Evolutionary conservation across 2,797 vertebrate genomes (phyloP), one percentile per base, ranked within the genome.

Genomic region (Sciaenops ocellatus): DNA sequence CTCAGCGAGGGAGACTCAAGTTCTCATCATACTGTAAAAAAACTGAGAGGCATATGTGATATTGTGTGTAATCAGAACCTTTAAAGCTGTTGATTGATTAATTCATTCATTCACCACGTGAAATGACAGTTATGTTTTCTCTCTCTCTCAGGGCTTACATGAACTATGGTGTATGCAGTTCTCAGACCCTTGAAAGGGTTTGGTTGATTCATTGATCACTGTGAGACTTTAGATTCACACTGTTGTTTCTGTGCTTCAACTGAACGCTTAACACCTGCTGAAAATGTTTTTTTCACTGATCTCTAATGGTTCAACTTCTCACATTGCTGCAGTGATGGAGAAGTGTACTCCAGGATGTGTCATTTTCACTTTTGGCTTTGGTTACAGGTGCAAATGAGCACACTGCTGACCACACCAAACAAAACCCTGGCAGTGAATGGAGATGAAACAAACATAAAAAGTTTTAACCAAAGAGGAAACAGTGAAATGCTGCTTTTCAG

Each of bases 11-110:
- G 13, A 15, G 28, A 47, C 16, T 44, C 38, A n/a, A 38, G 17
- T 79, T 69, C 60, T 60, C 57, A 24, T 48, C 17, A 30, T 30
- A 70, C 41, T 52, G 13, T 69, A 46, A 69, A 78, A 65, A 70
- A 22, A 47, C 34, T 47, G 22, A 34, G 20, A 34, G 12, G 26
- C 24, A 28, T 7, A 10, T 6, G 18, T 16, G 10, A 62, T 22
- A 16, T 15, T 2, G 3, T 46, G 26, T 52, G 6, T 57, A 59
- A 44, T 57, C 16, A 44, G 30, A 17, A 22, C 41, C 10, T 46
- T 51, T 75, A 59, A 51, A 69, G 9, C 24, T 52, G 26, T 30
- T 26, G 8, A 67, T 4, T 28, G 10, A 38, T 57, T 65, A 0
- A 20, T 47, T 64, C 34, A 73, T 52, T 38, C 17, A 20, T 34